Base-by-base conservation (phyloP, 2,888 invertebrate species). In the Orthosia incerta region DNA sequence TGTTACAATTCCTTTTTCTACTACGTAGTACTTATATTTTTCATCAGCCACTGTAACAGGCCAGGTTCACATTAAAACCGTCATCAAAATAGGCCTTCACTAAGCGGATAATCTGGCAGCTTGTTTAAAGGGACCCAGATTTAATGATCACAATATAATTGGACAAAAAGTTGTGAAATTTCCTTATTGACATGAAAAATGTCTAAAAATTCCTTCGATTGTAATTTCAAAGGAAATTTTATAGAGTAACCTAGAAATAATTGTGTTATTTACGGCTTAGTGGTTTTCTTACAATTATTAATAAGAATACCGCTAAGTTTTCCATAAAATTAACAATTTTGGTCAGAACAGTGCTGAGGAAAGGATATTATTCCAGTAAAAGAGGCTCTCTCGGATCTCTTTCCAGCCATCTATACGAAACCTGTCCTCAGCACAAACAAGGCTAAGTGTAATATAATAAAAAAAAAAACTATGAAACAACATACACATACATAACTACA, bases 111-210 rank as follows among this genome's bases (percentile, higher is more conserved):
- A 75, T 82, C 62, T 73, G 64, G 7, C 39, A 77, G 64, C 67
- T 82, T 74, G 77, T 78, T 80, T 74, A 64, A 53, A 60, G 12
- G 11, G 50, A 31, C n/a, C n/a, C 64, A 69, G 56, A 20, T 65
- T 77, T 82, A 71, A 82, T 65, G 57, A 76, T 64, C 74, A 62
- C 46, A 51, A 59, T 68, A 60, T 76, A 82, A 82, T 76, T 79
- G 71, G 51, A 56, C 46, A 59, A 59, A 79, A 74, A 65, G 50
- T 72, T 69, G n/a, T 55, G 12, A 61, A 57, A 56, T 71, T 55
- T 51, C 60, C 13, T 55, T 70, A 59, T 63, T 67, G 45, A 70
- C 18, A 23, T 23, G n/a, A 18, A 31, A 64, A 61, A 46, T 20
- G 31, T 5, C 15, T 0, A 23, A 59, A 57, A 59, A 26, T 3